Evolutionary conservation across 2,888 invertebrate genomes (phyloP).

Genomic region (Anthrax anthrax): DNA sequence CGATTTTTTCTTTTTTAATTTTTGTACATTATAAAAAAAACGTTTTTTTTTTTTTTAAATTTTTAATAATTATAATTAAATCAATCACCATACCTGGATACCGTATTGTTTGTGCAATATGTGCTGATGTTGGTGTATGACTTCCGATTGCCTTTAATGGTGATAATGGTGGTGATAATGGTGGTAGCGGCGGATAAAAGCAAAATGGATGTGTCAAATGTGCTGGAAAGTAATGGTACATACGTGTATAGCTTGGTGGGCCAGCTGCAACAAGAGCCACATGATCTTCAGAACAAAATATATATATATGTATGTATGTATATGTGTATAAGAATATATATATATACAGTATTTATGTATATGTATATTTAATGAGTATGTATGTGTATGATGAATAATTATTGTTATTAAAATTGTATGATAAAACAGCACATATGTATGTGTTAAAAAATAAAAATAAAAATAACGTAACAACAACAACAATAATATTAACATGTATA

Average conservation of each 20-base stretch:
- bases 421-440: too few relatives aligned
- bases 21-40: too few relatives aligned
- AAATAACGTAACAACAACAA: too few relatives aligned
- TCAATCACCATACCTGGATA: conserved; percentile 30
- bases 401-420: too few relatives aligned
- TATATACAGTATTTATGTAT: too few relatives aligned
- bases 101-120: conserved; percentile 33
- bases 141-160: conserved; percentile 30
- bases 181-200: conserved; percentile 31
- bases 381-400: too few relatives aligned
- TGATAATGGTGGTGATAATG: conserved; percentile 19
- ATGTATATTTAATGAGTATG: background rate
- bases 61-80: conserved; percentile 10
- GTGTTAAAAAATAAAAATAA: too few relatives aligned
- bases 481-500: too few relatives aligned
- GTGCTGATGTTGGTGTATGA: conserved; percentile 30
- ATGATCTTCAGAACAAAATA: conserved; percentile 36
- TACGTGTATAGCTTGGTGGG: conserved; percentile 46
- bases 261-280: conserved; percentile 46
- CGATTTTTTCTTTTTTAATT: too few relatives aligned
- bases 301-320: background rate
- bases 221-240: conserved; percentile 45
- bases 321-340: too few relatives aligned
- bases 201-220: conserved; percentile 39
- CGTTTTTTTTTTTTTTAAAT: too few relatives aligned